Base-by-base conservation (phyloP, 2,888 invertebrate genomes). In the Hyposoter dolosus region DNA sequence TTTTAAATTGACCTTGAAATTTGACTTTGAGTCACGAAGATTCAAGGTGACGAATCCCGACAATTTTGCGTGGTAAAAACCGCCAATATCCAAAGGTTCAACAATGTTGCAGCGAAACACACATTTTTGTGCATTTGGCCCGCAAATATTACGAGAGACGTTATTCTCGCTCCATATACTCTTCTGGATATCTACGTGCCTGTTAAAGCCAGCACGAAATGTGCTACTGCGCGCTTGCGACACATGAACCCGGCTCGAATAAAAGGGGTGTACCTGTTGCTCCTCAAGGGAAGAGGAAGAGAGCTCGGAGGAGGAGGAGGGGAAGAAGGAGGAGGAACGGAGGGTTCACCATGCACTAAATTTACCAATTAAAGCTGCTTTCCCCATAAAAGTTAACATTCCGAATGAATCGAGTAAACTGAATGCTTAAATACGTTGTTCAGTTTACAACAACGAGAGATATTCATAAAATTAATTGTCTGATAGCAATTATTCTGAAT, bases 191-290 rank as follows among this genome's bases (percentile, higher is more conserved):
- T 78, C 65, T 77, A 66, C 50, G 19, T 77, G 56, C 56, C 56
- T 56, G 68, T 17, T 60, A 43, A 32, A 60, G 19, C 12, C 53
- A n/a, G 43, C 45, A 65, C 40, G 15, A 17, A 28, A 66, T 43
- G 32, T 77, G 65, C 53, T 40, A 9, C 40, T 40, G 75, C 66
- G 83, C 45, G 43, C 32, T 43, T 35, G 76, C 66, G 68, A 80
- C 65, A 75, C 77, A 69, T 77, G 71, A 81, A 68, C 75, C 32
- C 75, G 53, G 35, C n/a, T 72, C 45, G 80, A 65, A 86, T 83
- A 82, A 84, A 75, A 71, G 83, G 60, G 60, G 53, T 53, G 72
- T 60, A 87, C 84, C 84, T 82, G 83, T 83, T 81, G 86, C 84
- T 75, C 78, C 50, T 47, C 65, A 63, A 53, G 66, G 76, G 45